Evolutionary conservation across 2,113 vertebrate species (phyloP), one percentile per base, ranked within the genome.

Genomic region (Siniperca chuatsi): DNA sequence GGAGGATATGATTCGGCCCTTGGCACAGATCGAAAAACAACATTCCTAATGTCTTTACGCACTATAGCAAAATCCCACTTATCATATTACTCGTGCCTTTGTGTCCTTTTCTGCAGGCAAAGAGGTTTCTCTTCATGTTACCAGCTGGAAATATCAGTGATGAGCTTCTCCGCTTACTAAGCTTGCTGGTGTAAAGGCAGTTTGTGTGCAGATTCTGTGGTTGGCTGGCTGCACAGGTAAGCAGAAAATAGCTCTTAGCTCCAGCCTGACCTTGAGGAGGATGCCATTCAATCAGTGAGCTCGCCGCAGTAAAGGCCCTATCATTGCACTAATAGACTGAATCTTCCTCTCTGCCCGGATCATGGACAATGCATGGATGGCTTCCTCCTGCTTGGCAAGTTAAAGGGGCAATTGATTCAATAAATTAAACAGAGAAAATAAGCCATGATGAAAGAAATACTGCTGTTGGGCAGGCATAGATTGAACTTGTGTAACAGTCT

Each of bases 171-270:
- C 40, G 77, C 86, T 94, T 92, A 93, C 91, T 86, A 76, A 92
- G 86, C 80, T 81, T 29, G 55, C 84, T 25, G 50, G 74, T 87
- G 93, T 86, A 88, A 86, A 91, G 92, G 87, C 87, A 86, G 92
- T 91, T 84, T 88, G 91, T 88, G 89, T 88, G 89, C 87, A 91
- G 91, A 92, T 93, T 83, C 89, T 83, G 90, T 92, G 90, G 90
- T 89, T 70, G 90, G 66, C 83, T 80, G 88, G 87, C 93, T 93
- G 93, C 93, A 92, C 93, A 94, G 94, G 94, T 95, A 93, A 95
- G 93, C 93, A 94, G 85, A 94, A 94, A 92, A 95, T 90, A 91
- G 85, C 92, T 94, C 89, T 92, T 90, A 92, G 92, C 91, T 85
- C 67, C 29, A 29, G 84, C 78, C 92, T 92, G 94, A 95, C 94